Evolutionary conservation across 2,888 invertebrate species (phyloP), one percentile per base, ranked within the genome.

Genomic region (Eumerus sabulonum): DNA sequence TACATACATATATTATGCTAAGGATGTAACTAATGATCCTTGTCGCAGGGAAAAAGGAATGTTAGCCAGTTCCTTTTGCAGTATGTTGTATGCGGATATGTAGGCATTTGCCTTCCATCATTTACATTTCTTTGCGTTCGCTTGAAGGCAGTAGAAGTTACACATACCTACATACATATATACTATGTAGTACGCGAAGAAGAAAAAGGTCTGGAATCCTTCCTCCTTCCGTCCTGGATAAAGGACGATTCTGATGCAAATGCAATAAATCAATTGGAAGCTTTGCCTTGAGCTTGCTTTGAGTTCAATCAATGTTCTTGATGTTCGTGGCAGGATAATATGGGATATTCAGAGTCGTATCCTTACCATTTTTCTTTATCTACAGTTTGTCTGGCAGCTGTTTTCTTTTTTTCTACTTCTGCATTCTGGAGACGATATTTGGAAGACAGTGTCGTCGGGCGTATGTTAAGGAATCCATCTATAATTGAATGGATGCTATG

Each of bases 1-100:
- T 62, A 68, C 57, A 73, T 51, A 79, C 57, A 79, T 57, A 79
- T 56, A 73, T 79, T 73, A 73, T 27, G 63, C 68, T 79, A 79
- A 73, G 79, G 79, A 79, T 73, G 73, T 79, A 79, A 79, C 79
- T 79, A 79, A 79, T 79, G 79, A 79, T 79, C 68, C 79, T 73
- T 79, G 79, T 73, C 79, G 67, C 53, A 73, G 59, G 54, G 59
- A 54, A 40, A 62, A 54, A 68, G 60, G 59, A 79, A 79, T 79
- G 67, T 79, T 67, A 59, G 63, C 62, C 42, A 67, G 57, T 35
- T 63, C 36, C 57, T 38, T 35, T 67, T 68, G 68, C 68, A 73
- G 60, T 40, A 64, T n/a, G n/a, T 59, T 68, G 50, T 53, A 68
- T 79, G 79, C 79, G 79, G 79, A 79, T 79, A 73, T 79, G 68